Conservation (phyloP, 2,888 invertebrate genomes). For the Apamea crenata region DNA sequence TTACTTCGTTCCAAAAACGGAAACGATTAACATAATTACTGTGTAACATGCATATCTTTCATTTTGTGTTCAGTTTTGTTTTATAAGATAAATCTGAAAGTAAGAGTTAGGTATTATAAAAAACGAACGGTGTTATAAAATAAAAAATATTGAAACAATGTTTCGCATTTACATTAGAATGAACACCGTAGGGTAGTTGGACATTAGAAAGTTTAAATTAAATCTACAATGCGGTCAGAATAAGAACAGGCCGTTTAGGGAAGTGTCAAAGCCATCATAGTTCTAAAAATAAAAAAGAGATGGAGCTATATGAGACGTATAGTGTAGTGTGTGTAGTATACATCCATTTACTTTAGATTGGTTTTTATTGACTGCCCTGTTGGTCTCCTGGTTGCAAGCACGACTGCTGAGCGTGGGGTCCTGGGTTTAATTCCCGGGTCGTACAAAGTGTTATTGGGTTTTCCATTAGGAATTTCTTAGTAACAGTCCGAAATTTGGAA, state of each 20-base stretch:
- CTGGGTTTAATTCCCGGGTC: too few species aligned
- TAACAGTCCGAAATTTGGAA: too few species aligned
- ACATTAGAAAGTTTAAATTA: conserved; percentile 2
- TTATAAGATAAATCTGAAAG: conserved; percentile 29
- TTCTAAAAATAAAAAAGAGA: conserved; percentile 4
- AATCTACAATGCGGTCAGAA: conserved; percentile 12
- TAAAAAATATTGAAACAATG: conserved; percentile 29
- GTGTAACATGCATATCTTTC: conserved; percentile 58
- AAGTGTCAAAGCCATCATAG: neutral
- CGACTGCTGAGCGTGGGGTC: too few species aligned
- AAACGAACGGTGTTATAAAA: conserved; percentile 30
- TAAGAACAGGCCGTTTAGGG: neutral
- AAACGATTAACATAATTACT: conserved; percentile 29
- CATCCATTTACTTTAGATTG: too few species aligned
- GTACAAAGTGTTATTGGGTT: too few species aligned
- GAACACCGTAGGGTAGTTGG: conserved; percentile 34
- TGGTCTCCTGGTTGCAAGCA: too few species aligned
- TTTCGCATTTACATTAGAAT: conserved; percentile 55
- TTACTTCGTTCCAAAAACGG: conserved; percentile 17
- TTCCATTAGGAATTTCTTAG: too few species aligned
- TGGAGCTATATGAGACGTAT: neutral
- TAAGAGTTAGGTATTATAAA: conserved; percentile 23
- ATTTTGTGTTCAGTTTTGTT: conserved; percentile 63
- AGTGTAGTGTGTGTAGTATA: neutral
- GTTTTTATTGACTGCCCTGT: too few species aligned